Percentiles rank a stretch among this genome's conserved stretches.
These are phyloP conservation scores for Hycleus phaleratus DNA, from an alignment of 1,140 invertebrate species.

Conservation along the genomic window DNA sequence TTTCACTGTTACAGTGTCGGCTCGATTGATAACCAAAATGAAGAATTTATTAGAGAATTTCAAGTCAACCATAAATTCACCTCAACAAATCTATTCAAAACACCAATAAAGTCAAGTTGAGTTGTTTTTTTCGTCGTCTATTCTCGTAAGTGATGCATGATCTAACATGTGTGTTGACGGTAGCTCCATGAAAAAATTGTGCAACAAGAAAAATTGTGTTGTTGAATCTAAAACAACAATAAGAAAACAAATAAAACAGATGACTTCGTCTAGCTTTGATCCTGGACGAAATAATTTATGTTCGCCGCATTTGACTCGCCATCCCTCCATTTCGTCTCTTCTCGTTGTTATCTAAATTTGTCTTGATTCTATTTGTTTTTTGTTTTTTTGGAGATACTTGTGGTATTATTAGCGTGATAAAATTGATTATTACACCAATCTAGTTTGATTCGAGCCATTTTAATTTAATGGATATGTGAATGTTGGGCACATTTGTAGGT, in stretches of 20 bases:
- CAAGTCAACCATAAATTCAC: slow-evolving; percentile 32
- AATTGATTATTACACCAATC: slow-evolving; percentile 11
- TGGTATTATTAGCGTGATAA: background rate
- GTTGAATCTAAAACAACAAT: slow-evolving; percentile 11
- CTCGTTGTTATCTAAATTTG: too few species aligned
- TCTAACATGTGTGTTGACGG: slow-evolving; percentile 39
- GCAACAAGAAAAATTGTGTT: slow-evolving; percentile 2
- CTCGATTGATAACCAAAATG: slow-evolving; percentile 9
- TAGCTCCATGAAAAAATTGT: background rate
- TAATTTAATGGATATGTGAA: slow-evolving; percentile 13
- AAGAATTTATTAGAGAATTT: slow-evolving; percentile 12
- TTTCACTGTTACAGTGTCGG: too few species aligned
- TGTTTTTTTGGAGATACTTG: too few species aligned
- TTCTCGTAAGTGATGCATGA: slow-evolving; percentile 30
- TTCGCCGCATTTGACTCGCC: slow-evolving; percentile 19
- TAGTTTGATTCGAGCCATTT: slow-evolving; percentile 3
- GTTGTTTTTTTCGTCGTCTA: background rate
- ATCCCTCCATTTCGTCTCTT: background rate
- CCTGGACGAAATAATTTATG: slow-evolving; percentile 34
- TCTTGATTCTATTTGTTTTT: too few species aligned
- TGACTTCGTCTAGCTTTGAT: slow-evolving; percentile 30
- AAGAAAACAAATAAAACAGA: slow-evolving; percentile 19
- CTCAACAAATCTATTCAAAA: slow-evolving; percentile 30
- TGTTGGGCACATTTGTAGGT: slow-evolving; percentile 12
- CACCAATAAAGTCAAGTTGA: slow-evolving; percentile 24